These are phyloP conservation scores for Cephalopterus ornatus DNA, from an alignment of 2,113 vertebrate species.

Conservation along the genomic window DNA sequence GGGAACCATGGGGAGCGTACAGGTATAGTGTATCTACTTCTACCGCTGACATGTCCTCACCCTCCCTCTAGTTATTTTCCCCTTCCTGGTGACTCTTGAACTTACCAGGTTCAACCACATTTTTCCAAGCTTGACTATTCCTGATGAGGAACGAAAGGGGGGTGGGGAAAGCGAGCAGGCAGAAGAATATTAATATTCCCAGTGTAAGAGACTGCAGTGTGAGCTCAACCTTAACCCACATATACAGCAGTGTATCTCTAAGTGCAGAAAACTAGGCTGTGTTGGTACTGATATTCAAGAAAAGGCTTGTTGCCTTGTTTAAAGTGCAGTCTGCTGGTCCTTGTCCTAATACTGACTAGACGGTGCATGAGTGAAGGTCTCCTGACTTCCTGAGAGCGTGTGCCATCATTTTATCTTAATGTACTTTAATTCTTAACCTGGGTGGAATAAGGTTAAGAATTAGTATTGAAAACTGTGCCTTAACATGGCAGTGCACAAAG, in stretches of 20 bases:
- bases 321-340: background rate
- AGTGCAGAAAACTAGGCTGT: background rate
- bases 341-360: background rate
- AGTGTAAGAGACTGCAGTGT: background rate
- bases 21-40: background rate
- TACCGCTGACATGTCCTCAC: background rate
- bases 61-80: background rate
- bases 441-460: background rate
- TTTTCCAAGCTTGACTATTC: background rate
- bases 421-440: background rate
- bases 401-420: background rate
- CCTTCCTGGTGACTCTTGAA: background rate
- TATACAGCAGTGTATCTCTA: rapidly evolving
- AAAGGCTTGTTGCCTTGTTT: background rate
- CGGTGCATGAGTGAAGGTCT: background rate
- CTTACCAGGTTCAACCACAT: background rate
- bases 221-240: background rate
- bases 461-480: background rate
- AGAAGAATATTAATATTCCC: background rate
- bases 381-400: background rate
- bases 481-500: rapidly evolving
- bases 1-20: background rate
- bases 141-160: background rate
- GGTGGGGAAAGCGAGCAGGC: background rate
- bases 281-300: background rate